Conservation (phyloP, 2,888 invertebrate species). For the Chrysotoxum bicinctum region DNA sequence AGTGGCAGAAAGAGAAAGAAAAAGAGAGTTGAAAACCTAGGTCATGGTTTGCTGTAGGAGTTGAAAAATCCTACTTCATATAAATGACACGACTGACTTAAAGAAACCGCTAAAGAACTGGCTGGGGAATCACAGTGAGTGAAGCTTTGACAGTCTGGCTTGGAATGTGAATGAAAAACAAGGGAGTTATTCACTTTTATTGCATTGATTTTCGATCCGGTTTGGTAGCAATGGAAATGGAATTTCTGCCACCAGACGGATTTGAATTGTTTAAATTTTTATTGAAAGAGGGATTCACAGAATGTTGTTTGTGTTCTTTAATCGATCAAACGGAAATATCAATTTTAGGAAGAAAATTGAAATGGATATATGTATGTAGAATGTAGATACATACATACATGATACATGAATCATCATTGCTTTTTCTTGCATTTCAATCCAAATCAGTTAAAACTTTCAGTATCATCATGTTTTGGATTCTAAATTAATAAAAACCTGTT, state of each 20-base stretch:
- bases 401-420: not conserved
- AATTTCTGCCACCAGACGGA: not conserved
- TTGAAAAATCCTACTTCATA: not conserved
- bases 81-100: not conserved
- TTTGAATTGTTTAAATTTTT: not conserved
- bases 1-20: not conserved
- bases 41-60: slow-evolving; percentile 45
- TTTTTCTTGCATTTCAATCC: not conserved
- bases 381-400: too few species aligned
- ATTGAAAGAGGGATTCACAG: not conserved
- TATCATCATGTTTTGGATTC: too few species aligned
- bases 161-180: slow-evolving; percentile 47
- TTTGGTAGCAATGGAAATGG: slow-evolving; percentile 3
- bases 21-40: slow-evolving; percentile 46
- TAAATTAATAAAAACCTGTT: not conserved
- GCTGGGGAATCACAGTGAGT: slow-evolving; percentile 49
- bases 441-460: not conserved
- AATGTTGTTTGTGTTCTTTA: not conserved
- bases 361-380: not conserved
- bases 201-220: slow-evolving; percentile 13
- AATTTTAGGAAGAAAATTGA: not conserved
- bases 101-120: slow-evolving; percentile 11
- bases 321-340: not conserved
- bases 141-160: not conserved
- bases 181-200: slow-evolving; percentile 9